A percentile compares a stretch with the other conserved stretches of the same genome.
These are phyloP conservation scores for Ichneumoninae sp. DNA, from an alignment of 2,888 invertebrate genomes.

Conservation along the genomic window DNA sequence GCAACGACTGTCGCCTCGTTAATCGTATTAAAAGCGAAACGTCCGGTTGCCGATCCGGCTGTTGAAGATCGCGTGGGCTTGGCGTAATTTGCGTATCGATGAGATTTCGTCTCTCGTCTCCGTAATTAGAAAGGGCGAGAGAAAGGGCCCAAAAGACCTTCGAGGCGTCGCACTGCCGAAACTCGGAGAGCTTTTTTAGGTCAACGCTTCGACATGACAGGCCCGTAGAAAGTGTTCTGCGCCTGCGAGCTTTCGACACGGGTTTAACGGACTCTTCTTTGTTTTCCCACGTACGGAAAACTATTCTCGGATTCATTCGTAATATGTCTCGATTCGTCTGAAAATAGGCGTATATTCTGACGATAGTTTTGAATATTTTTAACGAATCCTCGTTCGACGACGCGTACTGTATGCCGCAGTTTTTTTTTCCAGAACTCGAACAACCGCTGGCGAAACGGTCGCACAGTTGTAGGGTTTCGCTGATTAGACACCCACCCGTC, in stretches of 20 bases:
- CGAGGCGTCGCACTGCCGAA: constrained; percentile 13
- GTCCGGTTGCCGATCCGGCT: background rate
- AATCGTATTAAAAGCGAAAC: background rate
- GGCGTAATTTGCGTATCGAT: no score
- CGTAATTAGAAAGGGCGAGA: no score
- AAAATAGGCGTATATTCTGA: no score
- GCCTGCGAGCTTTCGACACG: background rate
- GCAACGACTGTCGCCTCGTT: background rate
- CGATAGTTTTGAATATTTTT: background rate
- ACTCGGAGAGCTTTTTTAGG: constrained; percentile 30
- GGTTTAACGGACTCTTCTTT: background rate
- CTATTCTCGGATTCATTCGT: no score
- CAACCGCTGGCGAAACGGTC: constrained; percentile 13
- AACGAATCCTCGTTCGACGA: background rate
- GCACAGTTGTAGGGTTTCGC: constrained; percentile 41
- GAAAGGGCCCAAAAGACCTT: no score
- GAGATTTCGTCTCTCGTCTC: no score
- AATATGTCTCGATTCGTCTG: background rate
- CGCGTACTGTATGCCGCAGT: background rate
- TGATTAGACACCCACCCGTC: constrained; percentile 26
- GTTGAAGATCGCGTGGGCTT: background rate
- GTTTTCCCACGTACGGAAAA: no score
- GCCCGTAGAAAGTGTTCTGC: background rate
- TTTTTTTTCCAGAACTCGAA: background rate
- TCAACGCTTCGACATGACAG: constrained; percentile 18